Evolutionary conservation across 2,888 invertebrate genomes (phyloP), one percentile per base, ranked within the genome.

Genomic region (Acronicta leporina): DNA sequence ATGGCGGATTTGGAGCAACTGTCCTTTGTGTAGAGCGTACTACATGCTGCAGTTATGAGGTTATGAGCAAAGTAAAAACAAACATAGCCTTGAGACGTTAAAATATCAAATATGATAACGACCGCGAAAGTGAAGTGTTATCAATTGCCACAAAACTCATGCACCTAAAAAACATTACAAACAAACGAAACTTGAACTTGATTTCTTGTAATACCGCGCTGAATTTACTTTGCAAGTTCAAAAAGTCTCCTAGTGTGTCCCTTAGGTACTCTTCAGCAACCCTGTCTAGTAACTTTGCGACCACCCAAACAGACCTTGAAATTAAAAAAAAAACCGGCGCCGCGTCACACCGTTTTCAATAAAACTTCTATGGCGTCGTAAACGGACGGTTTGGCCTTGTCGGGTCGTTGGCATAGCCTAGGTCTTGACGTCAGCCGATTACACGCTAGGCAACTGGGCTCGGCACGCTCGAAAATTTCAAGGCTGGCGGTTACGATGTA

Each of bases 321-420:
- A 60, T 54, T 55, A 57, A 63, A 64, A 68, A 64, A 68, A 75
- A 80, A 69, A 50, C 68, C 55, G 47, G 47, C 57, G 33, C 47
- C 68, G 58, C 84, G 80, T 85, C 85, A 83, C 78, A 70, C 66
- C 70, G 63, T 66, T 67, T 76, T 77, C 70, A 80, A 83, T 81
- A 85, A 84, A 85, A 75, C 72, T 68, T 79, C 77, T 82, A 80
- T 82, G 69, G 83, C 82, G 81, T 83, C 77, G 83, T 81, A 82
- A 84, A 85, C 80, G 76, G 74, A 75, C 76, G 63, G 53, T 63
- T 81, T 85, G 86, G 86, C 87, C 88, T 88, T 86, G 88, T 52
- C 74, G 76, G 88, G 87, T 88, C 87, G 80, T 86, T 87, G 84
- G 62, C 88, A 77, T 80, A 79, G 79, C 85, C 82, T 87, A 85